phyloP scores from a whole-genome alignment of 2,113 vertebrate genomes.

The Cavia porcellus region DNA sequence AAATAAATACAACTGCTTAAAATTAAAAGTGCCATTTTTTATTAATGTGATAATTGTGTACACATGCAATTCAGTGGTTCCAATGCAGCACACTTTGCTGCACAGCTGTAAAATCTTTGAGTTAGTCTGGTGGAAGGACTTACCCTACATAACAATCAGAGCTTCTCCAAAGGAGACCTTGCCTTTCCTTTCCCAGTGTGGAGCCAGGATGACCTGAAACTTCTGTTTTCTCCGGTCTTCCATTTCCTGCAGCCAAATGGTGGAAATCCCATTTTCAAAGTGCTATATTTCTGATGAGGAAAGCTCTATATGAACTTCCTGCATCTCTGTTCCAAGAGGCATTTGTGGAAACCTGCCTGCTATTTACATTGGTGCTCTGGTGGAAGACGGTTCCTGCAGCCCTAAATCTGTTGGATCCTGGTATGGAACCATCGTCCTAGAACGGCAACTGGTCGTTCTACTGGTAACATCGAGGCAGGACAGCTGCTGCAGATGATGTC shows the following conservation, averaged over 20 bases:
- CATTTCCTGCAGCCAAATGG: background rate
- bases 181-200: background rate
- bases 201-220: background rate
- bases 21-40: background rate
- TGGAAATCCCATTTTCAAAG: background rate
- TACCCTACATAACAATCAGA: background rate
- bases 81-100: background rate
- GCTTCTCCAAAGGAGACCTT: background rate
- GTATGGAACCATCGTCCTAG: too few relatives aligned
- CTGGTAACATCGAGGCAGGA: background rate
- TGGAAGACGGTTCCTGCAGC: background rate
- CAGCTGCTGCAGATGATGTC: background rate
- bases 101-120: background rate
- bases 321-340: background rate
- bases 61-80: background rate
- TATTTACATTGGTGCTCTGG: too few relatives aligned
- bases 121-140: background rate
- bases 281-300: background rate
- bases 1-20: background rate
- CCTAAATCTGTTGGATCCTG: background rate
- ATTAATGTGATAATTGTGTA: background rate
- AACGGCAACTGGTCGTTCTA: background rate
- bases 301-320: background rate
- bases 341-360: background rate
- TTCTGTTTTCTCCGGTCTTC: background rate